phyloP scores from a whole-genome alignment of 2,888 invertebrate species.

The Hirtodrosophila cameraria region DNA sequence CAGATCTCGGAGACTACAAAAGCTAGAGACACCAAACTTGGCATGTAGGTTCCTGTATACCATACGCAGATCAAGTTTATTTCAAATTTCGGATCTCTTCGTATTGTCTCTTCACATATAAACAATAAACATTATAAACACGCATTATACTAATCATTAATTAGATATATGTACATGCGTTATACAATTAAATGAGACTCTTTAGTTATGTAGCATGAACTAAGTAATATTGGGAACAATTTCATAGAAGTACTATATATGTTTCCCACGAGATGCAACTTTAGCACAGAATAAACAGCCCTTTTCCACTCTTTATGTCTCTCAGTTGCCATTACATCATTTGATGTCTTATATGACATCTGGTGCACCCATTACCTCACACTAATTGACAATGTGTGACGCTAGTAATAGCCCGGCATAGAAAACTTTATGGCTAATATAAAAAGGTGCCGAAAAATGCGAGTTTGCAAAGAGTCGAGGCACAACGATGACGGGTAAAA shows the following conservation, averaged over 20 bases:
- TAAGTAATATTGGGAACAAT: conserved; percentile 14
- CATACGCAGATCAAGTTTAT: too few species aligned
- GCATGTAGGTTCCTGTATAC: too few species aligned
- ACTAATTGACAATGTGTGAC: conserved; percentile 58
- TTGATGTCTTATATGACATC: conserved; percentile 55
- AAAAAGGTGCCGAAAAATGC: conserved; percentile 53
- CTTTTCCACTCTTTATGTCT: conserved; percentile 2
- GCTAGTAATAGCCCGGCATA: conserved; percentile 41
- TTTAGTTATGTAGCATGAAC: conserved; percentile 7
- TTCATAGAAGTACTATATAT: conserved; percentile 32
- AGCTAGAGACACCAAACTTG: too few species aligned
- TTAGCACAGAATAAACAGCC: conserved; percentile 11
- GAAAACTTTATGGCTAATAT: conserved; percentile 44
- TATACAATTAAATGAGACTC: conserved; percentile 28
- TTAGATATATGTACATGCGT: conserved; percentile 38
- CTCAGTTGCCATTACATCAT: conserved; percentile 41
- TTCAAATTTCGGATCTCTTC: too few species aligned
- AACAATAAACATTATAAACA: conserved; percentile 21
- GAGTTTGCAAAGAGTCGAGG: conserved; percentile 27
- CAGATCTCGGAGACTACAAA: too few species aligned
- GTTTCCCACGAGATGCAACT: conserved; percentile 51
- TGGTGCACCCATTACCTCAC: conserved; percentile 56
- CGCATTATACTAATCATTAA: conserved; percentile 36
- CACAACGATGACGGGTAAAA: conserved; percentile 34
- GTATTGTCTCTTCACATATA: too few species aligned